Evolutionary conservation across 1,140 invertebrate species (phyloP).

Genomic region (Neuroterus valhalla): DNA sequence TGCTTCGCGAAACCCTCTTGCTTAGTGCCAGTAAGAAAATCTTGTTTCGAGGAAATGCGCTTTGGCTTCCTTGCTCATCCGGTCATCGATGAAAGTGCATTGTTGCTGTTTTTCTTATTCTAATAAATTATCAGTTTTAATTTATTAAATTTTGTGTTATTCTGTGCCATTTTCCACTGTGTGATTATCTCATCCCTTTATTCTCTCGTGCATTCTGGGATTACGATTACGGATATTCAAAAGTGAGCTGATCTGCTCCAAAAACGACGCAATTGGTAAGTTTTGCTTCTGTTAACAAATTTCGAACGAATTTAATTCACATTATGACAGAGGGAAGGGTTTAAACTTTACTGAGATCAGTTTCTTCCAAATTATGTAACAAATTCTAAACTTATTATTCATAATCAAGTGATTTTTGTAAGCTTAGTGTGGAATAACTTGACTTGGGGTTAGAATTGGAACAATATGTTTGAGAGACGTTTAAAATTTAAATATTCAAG

Average conservation of each 20-base stretch:
- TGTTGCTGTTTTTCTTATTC: slow-evolving; percentile 11
- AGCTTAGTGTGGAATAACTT: no score
- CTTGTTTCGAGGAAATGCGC: neutral
- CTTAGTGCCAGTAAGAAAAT: neutral
- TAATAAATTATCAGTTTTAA: neutral
- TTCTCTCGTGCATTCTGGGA: slow-evolving; percentile 10
- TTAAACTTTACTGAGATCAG: no score
- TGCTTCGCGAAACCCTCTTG: neutral
- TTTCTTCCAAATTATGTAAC: no score
- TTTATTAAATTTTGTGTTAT: neutral
- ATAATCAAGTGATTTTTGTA: no score
- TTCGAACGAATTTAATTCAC: no score
- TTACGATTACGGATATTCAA: slow-evolving; percentile 7
- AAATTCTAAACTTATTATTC: no score
- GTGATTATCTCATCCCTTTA: neutral
- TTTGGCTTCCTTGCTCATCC: neutral
- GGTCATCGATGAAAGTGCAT: slow-evolving; percentile 28
- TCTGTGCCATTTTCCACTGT: slow-evolving; percentile 21
- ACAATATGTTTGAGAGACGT: no score
- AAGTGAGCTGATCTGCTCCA: neutral
- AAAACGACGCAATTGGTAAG: neutral
- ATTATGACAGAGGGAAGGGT: no score
- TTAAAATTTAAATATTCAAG: no score
- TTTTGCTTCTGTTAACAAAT: neutral
- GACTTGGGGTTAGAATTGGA: no score